Conservation (phyloP, 2,797 vertebrate genomes). For the Chelon auratus region DNA sequence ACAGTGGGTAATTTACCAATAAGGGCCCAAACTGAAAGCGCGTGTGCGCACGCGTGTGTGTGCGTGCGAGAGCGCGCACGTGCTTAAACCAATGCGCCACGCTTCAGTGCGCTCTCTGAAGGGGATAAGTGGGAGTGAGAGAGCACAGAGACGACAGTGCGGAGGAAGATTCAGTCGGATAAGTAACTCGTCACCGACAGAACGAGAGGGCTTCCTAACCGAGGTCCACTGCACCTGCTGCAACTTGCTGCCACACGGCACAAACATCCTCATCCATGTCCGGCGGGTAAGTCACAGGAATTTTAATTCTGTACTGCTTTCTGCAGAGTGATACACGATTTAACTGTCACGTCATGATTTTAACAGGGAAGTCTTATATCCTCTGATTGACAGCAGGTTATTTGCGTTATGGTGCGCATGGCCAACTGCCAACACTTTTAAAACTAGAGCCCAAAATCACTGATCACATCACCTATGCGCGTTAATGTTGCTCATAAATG, state of each 20-base stretch:
- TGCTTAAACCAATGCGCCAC: slow-evolving; percentile 68
- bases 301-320: no score
- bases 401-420: neutral
- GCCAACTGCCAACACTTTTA: neutral
- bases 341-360: neutral
- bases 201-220: slow-evolving; percentile 38
- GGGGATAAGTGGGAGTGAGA: slow-evolving; percentile 79
- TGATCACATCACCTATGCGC: neutral
- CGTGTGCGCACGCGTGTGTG: slow-evolving; percentile 24
- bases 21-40: slow-evolving; percentile 24
- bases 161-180: slow-evolving; percentile 57
- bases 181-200: slow-evolving; percentile 60
- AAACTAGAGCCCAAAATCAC: neutral
- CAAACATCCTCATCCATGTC: slow-evolving; percentile 48
- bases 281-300: slow-evolving; percentile 69
- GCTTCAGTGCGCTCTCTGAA: slow-evolving; percentile 72
- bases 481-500: slow-evolving; percentile 17
- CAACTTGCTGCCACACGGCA: slow-evolving; percentile 44
- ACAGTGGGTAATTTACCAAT: slow-evolving; percentile 30
- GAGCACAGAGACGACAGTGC: slow-evolving; percentile 71
- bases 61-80: slow-evolving; percentile 60
- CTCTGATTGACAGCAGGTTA: slow-evolving; percentile 11
- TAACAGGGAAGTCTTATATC: neutral
- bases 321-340: neutral
- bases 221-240: slow-evolving; percentile 70